Conservation (phyloP, 2,888 invertebrate species). For the Crepidodera aurea region DNA sequence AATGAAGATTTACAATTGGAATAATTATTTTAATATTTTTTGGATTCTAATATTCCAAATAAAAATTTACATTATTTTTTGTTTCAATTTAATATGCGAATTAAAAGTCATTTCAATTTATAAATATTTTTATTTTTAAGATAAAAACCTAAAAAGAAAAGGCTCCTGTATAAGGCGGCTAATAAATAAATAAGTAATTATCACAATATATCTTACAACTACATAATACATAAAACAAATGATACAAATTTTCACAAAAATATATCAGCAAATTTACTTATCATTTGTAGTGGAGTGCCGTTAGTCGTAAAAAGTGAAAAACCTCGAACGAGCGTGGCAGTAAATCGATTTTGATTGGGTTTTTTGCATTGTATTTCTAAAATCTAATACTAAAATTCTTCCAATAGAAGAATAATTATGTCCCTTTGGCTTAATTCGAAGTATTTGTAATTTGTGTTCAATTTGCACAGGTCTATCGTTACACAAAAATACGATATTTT, state of each 20-base stretch:
- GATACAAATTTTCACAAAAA: constrained; percentile 14
- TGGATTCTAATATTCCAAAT: background rate
- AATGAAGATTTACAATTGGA: background rate
- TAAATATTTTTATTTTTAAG: constrained; percentile 29
- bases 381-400: too few species aligned
- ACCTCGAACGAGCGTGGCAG: too few species aligned
- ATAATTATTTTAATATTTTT: background rate
- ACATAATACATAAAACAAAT: constrained; percentile 17
- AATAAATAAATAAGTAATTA: constrained; percentile 36
- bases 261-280: background rate
- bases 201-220: constrained; percentile 38
- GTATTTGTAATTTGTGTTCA: too few species aligned
- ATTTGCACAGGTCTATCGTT: too few species aligned
- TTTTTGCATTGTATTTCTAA: too few species aligned
- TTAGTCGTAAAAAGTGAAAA: too few species aligned
- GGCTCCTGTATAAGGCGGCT: constrained; percentile 30
- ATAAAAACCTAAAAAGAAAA: constrained; percentile 38
- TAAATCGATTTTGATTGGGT: too few species aligned
- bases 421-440: too few species aligned
- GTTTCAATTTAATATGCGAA: too few species aligned
- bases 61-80: background rate
- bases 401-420: too few species aligned
- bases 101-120: background rate
- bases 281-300: too few species aligned
- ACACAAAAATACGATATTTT: too few species aligned